phyloP scores from a whole-genome alignment of 1,140 invertebrate genomes.

The Bicyclus anynana region DNA sequence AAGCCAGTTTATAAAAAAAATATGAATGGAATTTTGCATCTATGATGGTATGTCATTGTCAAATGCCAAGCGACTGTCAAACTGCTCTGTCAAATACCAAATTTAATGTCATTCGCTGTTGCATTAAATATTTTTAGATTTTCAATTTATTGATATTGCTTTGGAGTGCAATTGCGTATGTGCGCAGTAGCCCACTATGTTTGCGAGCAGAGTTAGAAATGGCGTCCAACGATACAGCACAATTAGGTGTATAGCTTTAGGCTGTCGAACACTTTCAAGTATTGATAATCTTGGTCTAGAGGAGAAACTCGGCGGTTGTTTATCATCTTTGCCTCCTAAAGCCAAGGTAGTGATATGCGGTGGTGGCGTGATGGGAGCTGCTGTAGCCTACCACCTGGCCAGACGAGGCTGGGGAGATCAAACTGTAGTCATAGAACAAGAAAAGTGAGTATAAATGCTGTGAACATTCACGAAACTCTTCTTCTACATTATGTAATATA shows the following conservation, averaged over 20 bases:
- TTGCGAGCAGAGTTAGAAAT: slow-evolving; percentile 36
- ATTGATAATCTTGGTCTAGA: slow-evolving; percentile 47
- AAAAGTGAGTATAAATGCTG: slow-evolving; percentile 50
- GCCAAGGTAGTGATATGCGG: slow-evolving; percentile 92
- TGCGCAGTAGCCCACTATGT: slow-evolving; percentile 48
- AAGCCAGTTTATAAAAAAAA: too few species aligned
- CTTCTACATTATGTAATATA: slow-evolving; percentile 12
- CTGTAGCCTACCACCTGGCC: slow-evolving; percentile 95
- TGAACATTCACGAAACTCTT: background rate
- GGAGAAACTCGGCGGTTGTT: slow-evolving; percentile 49
- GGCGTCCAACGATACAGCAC: slow-evolving; percentile 30
- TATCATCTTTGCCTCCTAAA: slow-evolving; percentile 56
- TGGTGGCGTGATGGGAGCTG: slow-evolving; percentile 94
- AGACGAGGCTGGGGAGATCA: slow-evolving; percentile 88
- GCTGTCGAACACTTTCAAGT: slow-evolving; percentile 37
- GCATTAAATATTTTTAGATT: slow-evolving; percentile 42
- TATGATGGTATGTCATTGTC: background rate
- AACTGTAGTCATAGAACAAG: slow-evolving; percentile 92
- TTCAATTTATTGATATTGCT: slow-evolving; percentile 40
- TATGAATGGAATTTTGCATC: too few species aligned
- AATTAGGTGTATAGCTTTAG: slow-evolving; percentile 35
- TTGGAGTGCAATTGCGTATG: slow-evolving; percentile 34
- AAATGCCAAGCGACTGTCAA: slow-evolving; percentile 25
- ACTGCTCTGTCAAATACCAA: too few species aligned
- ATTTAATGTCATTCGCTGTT: too few species aligned